Percentiles rank a stretch among this genome's conserved stretches.
phyloP scores from a whole-genome alignment of 2,113 vertebrate species.

The Callionymus lyra region DNA sequence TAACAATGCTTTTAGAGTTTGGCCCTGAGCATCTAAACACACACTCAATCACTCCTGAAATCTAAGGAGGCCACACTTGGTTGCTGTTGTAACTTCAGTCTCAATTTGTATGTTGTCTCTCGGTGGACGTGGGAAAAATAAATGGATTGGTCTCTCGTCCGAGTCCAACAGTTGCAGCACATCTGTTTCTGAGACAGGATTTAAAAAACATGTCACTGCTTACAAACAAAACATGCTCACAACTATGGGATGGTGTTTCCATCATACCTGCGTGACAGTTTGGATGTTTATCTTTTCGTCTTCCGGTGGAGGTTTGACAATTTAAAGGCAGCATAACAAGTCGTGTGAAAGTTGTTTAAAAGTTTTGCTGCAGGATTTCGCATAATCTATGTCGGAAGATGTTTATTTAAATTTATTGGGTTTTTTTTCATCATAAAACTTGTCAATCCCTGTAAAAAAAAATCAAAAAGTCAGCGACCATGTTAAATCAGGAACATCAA shows the following conservation, averaged over 20 bases:
- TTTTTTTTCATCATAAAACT: too few species aligned
- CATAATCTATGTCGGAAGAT: too few species aligned
- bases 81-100: conserved; percentile 69
- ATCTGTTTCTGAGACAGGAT: conserved; percentile 52
- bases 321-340: too few species aligned
- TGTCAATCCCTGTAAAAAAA: too few species aligned
- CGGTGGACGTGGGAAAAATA: conserved; percentile 58
- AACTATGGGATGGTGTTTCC: conserved; percentile 20
- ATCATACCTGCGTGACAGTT: conserved; percentile 5
- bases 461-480: too few species aligned
- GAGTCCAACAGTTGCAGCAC: conserved; percentile 47
- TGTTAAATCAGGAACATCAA: too few species aligned
- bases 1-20: conserved; percentile 74
- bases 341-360: too few species aligned
- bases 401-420: too few species aligned
- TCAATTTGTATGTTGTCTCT: conserved; percentile 76
- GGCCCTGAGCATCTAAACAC: conserved; percentile 75
- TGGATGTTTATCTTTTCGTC: not conserved
- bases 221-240: conserved; percentile 34
- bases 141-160: conserved; percentile 59
- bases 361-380: too few species aligned
- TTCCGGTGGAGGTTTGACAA: too few species aligned
- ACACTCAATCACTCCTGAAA: conserved; percentile 72
- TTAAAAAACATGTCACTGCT: conserved; percentile 32
- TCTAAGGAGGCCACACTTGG: conserved; percentile 67